Evolutionary conservation across 2,797 vertebrate genomes (phyloP), one percentile per base, ranked within the genome.

Genomic region (Sebastes diploproa): DNA sequence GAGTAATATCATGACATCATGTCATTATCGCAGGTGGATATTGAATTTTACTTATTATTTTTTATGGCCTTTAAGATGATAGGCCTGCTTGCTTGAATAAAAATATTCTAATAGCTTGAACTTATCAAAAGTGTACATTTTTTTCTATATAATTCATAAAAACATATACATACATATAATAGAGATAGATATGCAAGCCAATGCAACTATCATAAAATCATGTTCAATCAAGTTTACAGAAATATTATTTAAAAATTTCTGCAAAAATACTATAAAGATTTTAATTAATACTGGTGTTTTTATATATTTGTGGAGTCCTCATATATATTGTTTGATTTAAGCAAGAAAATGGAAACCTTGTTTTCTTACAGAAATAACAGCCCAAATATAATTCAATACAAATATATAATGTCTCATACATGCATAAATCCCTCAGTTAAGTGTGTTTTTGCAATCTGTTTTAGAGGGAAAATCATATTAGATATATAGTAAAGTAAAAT

Each of bases 11-110:
- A 85, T 89, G 86, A 90, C 89, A 90, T 91, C 84, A 83, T 77
- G 84, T 87, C 90, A 91, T 92, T 89, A 90, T 82, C 50, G 30
- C 86, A 83, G 58, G 75, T 83, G 86, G 81, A 90, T 87, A 89
- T 88, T 81, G 75, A 83, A 89, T 90, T 84, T 77, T 66, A 55
- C 68, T 77, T 84, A 80, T 86, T 85, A 83, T 82, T 79, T 88
- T 90, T 87, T 85, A 87, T 82, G 63, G 80, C 78, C 42, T 86
- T 72, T 36, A 27, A 62, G 63, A 82, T 88, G 66, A 75, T 27
- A 32, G 58, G 71, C 61, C 70, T 55, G 18, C 10, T 8, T 9
- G 70, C 12, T 72, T 77, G 29, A 30, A 75, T 30, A 29, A 30
- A 55, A 70, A 20, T 42, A 36, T 42, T 10, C 20, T 32, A 62